phyloP scores from a whole-genome alignment of 1,140 invertebrate species.

The Meloidogyne exigua region DNA sequence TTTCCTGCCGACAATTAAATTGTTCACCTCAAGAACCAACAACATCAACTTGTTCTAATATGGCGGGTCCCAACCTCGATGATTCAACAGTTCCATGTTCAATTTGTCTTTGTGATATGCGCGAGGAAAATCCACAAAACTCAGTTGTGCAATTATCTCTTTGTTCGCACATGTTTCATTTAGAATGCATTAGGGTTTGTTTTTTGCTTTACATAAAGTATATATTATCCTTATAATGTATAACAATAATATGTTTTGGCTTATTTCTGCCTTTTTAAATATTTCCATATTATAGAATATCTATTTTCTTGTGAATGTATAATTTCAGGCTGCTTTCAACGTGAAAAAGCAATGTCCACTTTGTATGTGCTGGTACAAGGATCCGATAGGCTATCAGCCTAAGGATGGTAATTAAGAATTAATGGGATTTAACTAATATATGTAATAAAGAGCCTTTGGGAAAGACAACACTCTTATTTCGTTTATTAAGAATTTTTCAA shows the following conservation, averaged over 20 bases:
- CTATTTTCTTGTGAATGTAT: too few species aligned
- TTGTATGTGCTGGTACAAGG: constrained; percentile 40
- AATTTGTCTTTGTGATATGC: constrained; percentile 35
- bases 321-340: constrained; percentile 34
- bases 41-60: background rate
- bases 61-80: constrained; percentile 1
- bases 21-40: background rate
- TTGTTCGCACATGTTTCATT: constrained; percentile 38
- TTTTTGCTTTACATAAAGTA: background rate
- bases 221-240: too few species aligned
- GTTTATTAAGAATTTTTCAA: too few species aligned
- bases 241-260: background rate
- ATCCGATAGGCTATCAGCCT: constrained; percentile 38
- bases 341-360: constrained; percentile 39
- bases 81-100: constrained; percentile 34
- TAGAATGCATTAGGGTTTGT: constrained; percentile 32
- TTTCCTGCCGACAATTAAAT: background rate
- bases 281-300: too few species aligned
- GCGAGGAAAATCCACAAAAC: background rate
- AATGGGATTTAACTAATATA: background rate
- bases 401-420: constrained; percentile 11
- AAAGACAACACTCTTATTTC: too few species aligned
- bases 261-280: background rate
- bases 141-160: constrained; percentile 27
- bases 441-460: too few species aligned